Evolutionary conservation across 2,888 invertebrate species (phyloP).

Genomic region (Dolomedes plantarius): DNA sequence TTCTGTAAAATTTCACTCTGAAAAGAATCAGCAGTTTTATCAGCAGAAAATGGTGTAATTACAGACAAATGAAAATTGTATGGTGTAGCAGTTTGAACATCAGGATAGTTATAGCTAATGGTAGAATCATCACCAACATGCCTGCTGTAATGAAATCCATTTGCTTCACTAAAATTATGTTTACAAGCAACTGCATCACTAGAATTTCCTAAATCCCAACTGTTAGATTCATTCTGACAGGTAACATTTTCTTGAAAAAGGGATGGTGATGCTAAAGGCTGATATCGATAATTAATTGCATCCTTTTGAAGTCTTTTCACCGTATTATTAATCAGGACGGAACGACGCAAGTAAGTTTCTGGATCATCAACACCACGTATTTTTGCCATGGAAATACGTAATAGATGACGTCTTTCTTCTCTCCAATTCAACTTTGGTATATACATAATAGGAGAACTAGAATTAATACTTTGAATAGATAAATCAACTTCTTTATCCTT

Average conservation of each 20-base stretch:
- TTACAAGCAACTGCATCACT: not conserved
- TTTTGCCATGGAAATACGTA: slow-evolving; percentile 92
- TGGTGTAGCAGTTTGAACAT: slow-evolving; percentile 1
- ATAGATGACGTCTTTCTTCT: slow-evolving; percentile 91
- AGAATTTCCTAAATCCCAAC: slow-evolving; percentile 22
- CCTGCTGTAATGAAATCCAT: slow-evolving; percentile 22
- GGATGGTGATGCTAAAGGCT: too few relatives aligned
- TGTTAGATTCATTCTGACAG: slow-evolving; percentile 23
- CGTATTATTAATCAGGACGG: slow-evolving; percentile 94
- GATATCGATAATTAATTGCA: slow-evolving; percentile 63
- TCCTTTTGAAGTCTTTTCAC: slow-evolving; percentile 90
- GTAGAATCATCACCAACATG: slow-evolving; percentile 5
- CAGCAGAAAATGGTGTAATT: slow-evolving; percentile 17
- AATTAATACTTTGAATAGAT: slow-evolving; percentile 20
- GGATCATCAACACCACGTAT: slow-evolving; percentile 93
- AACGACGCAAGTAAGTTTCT: slow-evolving; percentile 89
- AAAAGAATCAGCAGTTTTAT: slow-evolving; percentile 10
- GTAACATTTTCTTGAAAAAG: slow-evolving; percentile 24
- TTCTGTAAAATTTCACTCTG: slow-evolving; percentile 18
- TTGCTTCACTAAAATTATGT: not conserved
- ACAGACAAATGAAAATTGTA: slow-evolving; percentile 38
- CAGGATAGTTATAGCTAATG: slow-evolving; percentile 5
- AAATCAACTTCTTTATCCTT: slow-evolving; percentile 37
- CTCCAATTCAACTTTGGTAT: slow-evolving; percentile 88
- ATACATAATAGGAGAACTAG: slow-evolving; percentile 60